Conservation (phyloP, 2,888 invertebrate species). For the Selenia dentaria region DNA sequence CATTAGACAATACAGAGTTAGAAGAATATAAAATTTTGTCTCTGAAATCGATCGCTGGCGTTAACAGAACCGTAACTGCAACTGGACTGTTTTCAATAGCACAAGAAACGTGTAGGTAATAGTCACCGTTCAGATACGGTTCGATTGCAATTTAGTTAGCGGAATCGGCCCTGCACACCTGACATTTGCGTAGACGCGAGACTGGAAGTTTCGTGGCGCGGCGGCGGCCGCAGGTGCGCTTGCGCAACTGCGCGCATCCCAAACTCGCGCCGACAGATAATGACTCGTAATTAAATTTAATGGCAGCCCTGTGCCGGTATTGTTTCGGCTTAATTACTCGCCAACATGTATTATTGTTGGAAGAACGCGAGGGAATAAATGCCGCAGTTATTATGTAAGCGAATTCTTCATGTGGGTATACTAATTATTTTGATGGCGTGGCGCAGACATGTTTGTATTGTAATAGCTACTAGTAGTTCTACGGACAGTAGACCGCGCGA, state of each 20-base stretch:
- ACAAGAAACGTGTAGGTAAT: too few species aligned
- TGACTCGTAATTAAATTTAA: slow-evolving; percentile 33
- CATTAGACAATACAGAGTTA: too few species aligned
- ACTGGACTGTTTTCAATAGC: too few species aligned
- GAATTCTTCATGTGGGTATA: neutral
- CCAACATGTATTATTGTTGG: slow-evolving; percentile 6
- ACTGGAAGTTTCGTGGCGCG: neutral
- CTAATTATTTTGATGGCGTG: neutral
- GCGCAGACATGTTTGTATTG: neutral
- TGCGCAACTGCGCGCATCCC: slow-evolving; percentile 35
- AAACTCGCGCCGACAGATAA: slow-evolving; percentile 32
- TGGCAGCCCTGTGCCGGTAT: slow-evolving; percentile 24
- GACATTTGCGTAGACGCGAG: slow-evolving; percentile 19
- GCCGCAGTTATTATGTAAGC: slow-evolving; percentile 13
- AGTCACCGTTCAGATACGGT: too few species aligned
- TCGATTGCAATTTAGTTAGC: too few species aligned
- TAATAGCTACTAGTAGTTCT: too few species aligned
- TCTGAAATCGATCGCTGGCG: too few species aligned
- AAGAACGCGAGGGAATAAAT: slow-evolving; percentile 7
- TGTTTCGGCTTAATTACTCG: slow-evolving; percentile 32
- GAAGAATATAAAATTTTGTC: too few species aligned
- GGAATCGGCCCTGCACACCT: slow-evolving; percentile 8
- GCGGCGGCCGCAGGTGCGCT: slow-evolving; percentile 27
- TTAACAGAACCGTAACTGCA: too few species aligned
- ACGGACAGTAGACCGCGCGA: too few species aligned